phyloP scores from a whole-genome alignment of 2,888 invertebrate species.

The Brachyptera risi region DNA sequence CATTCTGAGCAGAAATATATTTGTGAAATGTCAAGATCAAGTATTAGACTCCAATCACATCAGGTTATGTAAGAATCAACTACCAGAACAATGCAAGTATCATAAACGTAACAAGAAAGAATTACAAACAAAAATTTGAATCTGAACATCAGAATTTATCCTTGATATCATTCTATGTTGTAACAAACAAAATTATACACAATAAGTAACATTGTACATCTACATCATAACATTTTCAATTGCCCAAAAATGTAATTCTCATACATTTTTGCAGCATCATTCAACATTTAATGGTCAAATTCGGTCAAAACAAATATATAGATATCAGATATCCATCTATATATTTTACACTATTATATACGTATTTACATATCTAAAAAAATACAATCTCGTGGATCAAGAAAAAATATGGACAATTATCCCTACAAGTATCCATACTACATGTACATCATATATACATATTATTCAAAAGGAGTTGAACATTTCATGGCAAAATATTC shows the following conservation, averaged over 20 bases:
- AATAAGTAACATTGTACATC: too few species aligned
- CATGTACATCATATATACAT: constrained; percentile 33
- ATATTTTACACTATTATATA: constrained; percentile 22
- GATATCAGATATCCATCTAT: not conserved
- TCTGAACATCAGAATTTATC: too few species aligned
- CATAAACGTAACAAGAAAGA: not conserved
- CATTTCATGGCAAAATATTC: constrained; percentile 12
- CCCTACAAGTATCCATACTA: constrained; percentile 29
- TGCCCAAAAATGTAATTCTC: too few species aligned
- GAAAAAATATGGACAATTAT: constrained; percentile 31
- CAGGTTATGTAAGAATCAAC: too few species aligned
- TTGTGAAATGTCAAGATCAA: too few species aligned
- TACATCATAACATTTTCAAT: too few species aligned
- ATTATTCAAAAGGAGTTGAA: constrained; percentile 12
- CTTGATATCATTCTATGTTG: too few species aligned
- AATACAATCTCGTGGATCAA: constrained; percentile 32
- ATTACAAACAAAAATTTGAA: not conserved
- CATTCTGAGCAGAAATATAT: too few species aligned
- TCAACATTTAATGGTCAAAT: constrained; percentile 11
- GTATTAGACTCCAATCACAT: too few species aligned
- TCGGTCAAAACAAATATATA: constrained; percentile 25
- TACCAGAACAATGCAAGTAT: too few species aligned
- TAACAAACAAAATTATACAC: too few species aligned
- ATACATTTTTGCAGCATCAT: too few species aligned
- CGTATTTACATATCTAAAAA: constrained; percentile 33